Evolutionary conservation across 2,113 vertebrate genomes (phyloP), one percentile per base, ranked within the genome.

Genomic region (Xyrauchen texanus): DNA sequence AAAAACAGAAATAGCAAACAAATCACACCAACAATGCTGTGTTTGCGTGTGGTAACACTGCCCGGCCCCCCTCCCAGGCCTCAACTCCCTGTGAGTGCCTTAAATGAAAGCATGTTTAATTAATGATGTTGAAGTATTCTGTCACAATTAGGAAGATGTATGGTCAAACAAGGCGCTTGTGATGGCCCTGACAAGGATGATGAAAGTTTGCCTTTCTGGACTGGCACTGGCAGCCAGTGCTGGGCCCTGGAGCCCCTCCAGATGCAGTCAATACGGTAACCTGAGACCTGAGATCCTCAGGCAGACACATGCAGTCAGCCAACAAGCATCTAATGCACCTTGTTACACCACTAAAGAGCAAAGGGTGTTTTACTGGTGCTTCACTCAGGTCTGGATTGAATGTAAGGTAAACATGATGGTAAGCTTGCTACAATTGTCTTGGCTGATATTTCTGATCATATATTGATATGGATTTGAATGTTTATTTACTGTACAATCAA

Each of bases 91-190:
- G 86, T 58, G 57, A 92, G 89, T 83, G 76, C 81, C 82, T 77
- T 86, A 90, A 92, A 92, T 91, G 88, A 93, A 92, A 92, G 86
- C 90, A 94, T 94, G 95, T 96, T 97, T 96, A 96, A 97, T 98
- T 97, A 97, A 98, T 96, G 96, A 96, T 94, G 95, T 94, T 95
- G 95, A 95, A 94, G 94, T 92, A 92, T 95, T 95, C 95, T 96
- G 95, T 96, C 95, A 96, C 95, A 94, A 96, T 98, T 96, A 95
- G 94, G 94, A 95, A 97, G 96, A 98, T 96, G 95, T 95, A 97
- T 94, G 94, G 94, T 94, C 94, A 96, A 96, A 98, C 95, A 95
- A 96, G 96, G 91, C 90, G 91, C 93, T 92, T 92, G 94, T 94
- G 95, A 97, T 95, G 95, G 95, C 92, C 94, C 95, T 97, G 95